A percentile compares a stretch with the other conserved stretches of the same genome.
Conservation (phyloP, 2,888 invertebrate species). For the Drosophila pseudotakahashii region DNA sequence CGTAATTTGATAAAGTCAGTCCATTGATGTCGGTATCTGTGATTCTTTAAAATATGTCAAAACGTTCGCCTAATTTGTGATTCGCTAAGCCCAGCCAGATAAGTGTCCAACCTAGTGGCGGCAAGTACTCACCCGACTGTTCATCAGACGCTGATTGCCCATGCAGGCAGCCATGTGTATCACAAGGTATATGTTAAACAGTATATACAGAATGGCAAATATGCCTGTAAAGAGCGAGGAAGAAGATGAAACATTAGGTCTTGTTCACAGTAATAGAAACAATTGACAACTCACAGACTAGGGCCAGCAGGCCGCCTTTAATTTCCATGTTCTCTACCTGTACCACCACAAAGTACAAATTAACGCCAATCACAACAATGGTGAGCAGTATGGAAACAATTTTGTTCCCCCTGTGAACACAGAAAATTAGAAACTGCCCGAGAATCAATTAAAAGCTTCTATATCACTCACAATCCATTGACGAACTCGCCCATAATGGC, state of each 20-base stretch:
- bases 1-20: constrained; percentile 67
- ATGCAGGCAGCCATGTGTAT: constrained; percentile 89
- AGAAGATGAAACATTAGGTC: constrained; percentile 5
- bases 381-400: constrained; percentile 88
- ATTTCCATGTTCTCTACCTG: constrained; percentile 85
- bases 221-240: constrained; percentile 82
- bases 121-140: constrained; percentile 84
- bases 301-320: constrained; percentile 84
- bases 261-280: neutral
- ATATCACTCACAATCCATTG: constrained; percentile 89
- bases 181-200: constrained; percentile 90
- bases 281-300: constrained; percentile 82
- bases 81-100: constrained; percentile 44
- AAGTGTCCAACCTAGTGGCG: constrained; percentile 23
- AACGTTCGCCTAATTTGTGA: constrained; percentile 33
- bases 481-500: constrained; percentile 93
- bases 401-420: constrained; percentile 87
- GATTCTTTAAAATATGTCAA: constrained; percentile 33
- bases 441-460: neutral
- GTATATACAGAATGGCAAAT: constrained; percentile 88
- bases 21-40: constrained; percentile 20
- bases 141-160: constrained; percentile 86
- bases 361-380: constrained; percentile 90
- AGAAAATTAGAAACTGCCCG: neutral
- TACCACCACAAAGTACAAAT: constrained; percentile 90